A percentile compares a stretch with the other conserved stretches of the same genome.
These are phyloP conservation scores for Acrobasis suavella DNA, from an alignment of 2,888 invertebrate genomes.

Conservation along the genomic window DNA sequence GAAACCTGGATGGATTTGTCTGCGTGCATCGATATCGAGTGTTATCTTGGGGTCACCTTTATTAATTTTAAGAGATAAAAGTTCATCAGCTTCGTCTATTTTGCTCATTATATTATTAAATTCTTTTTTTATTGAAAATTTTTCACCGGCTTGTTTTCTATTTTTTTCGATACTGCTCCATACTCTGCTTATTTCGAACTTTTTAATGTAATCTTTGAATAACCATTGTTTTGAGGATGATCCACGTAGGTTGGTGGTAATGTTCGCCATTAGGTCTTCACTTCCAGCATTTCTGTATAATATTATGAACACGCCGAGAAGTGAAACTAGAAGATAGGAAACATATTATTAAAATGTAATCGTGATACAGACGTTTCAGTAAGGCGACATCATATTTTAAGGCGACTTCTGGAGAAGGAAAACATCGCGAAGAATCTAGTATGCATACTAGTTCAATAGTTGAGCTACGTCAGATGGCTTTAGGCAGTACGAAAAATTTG, in stretches of 20 bases:
- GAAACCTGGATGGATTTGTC: background rate
- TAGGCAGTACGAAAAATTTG: too few relatives aligned
- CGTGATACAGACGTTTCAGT: too few relatives aligned
- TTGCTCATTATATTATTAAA: slow-evolving; percentile 40
- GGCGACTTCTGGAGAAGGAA: too few relatives aligned
- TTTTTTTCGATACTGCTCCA: slow-evolving; percentile 44
- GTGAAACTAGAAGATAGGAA: too few relatives aligned
- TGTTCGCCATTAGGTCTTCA: background rate
- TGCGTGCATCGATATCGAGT: slow-evolving; percentile 35
- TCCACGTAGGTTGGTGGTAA: background rate
- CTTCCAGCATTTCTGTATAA: too few relatives aligned
- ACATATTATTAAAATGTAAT: too few relatives aligned
- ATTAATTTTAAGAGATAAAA: slow-evolving; percentile 44
- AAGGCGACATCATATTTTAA: too few relatives aligned
- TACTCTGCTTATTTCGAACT: slow-evolving; percentile 43
- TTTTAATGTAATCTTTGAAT: slow-evolving; percentile 44
- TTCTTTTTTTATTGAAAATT: slow-evolving; percentile 36
- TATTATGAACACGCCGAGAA: too few relatives aligned
- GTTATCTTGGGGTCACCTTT: slow-evolving; percentile 38
- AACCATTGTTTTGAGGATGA: slow-evolving; percentile 21
- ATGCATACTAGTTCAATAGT: too few relatives aligned
- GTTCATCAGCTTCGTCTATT: slow-evolving; percentile 51
- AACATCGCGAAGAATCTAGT: too few relatives aligned
- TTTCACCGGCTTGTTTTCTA: slow-evolving; percentile 35
- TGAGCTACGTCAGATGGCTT: too few relatives aligned